phyloP scores from a whole-genome alignment of 2,888 invertebrate genomes.

The Lepidochrysops patricia region DNA sequence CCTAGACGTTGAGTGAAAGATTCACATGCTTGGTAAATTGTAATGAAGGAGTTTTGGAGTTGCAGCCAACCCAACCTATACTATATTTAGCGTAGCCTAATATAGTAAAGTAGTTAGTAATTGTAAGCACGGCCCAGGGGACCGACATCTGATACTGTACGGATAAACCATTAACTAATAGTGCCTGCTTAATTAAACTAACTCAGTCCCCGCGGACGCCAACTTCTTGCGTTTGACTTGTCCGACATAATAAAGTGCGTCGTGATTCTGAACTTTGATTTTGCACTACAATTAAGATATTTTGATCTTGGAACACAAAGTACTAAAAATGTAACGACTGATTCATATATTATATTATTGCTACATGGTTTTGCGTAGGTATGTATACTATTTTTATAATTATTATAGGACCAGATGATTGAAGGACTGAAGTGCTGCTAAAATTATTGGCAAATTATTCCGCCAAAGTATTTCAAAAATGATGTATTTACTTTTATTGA shows the following conservation, averaged over 20 bases:
- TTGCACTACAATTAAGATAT: background rate
- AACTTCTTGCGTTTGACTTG: conserved; percentile 17
- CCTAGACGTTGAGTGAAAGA: too few species aligned
- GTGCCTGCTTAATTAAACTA: conserved; percentile 29
- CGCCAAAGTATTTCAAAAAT: too few species aligned
- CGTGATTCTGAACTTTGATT: background rate
- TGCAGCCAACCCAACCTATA: too few species aligned
- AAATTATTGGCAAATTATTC: too few species aligned
- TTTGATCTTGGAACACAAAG: background rate
- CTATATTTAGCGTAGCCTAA: conserved; percentile 13
- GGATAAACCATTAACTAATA: conserved; percentile 32
- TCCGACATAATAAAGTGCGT: background rate
- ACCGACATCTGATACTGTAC: conserved; percentile 27
- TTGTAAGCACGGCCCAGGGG: conserved; percentile 41
- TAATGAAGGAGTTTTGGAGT: too few species aligned
- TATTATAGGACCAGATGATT: too few species aligned
- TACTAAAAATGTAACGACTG: background rate
- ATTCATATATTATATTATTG: too few species aligned
- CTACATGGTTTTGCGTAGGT: too few species aligned
- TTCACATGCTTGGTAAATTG: too few species aligned
- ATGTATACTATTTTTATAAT: too few species aligned
- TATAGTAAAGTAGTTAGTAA: conserved; percentile 31
- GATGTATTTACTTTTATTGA: too few species aligned
- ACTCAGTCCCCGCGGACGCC: conserved; percentile 19
- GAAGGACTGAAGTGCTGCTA: too few species aligned